Base-by-base conservation (phyloP, 2,888 invertebrate genomes). In the Eurytoma californica region DNA sequence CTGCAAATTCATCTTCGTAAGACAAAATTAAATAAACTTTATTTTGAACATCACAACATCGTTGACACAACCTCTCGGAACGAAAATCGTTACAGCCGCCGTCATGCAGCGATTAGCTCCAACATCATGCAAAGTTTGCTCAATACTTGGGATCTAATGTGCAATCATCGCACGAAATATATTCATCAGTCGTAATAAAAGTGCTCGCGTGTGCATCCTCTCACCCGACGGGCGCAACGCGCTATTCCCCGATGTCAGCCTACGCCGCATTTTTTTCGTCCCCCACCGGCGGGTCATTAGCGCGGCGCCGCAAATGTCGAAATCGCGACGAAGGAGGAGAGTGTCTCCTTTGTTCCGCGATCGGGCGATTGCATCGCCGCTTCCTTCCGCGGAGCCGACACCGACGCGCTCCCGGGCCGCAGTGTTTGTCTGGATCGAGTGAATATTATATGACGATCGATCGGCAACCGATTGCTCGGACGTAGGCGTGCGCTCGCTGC, bases 371-470 rank as follows among this genome's bases (percentile, higher is more conserved):
- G 60, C 61, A 75, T 72, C 72, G 70, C 9, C 16, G 39, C 75
- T 79, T 79, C 65, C 75, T 76, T 79, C 70, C 76, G 55, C 24
- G 61, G 49, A 60, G 61, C 55, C 53, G 72, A 57, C 70, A 65
- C 47, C 65, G 51, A 60, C 72, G 24, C 67, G 53, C 30, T 14
- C 13, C 39, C 39, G 39, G 3, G 60, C 51, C 14, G 5, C 5
- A 3, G 39, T 3, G 49, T 66, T 9, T 51, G n/a, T 13, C 2
- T 51, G n/a, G 3, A 18, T 16, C 18, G 39, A 39, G 39, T 39
- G 39, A 5, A 7, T 39, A 39, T 39, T 39, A 39, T 39, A 39
- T 39, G 28, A 2, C 28, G 60, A 53, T 68, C 28, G 53, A n/a
- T 20, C 20, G 39, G 9, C 16, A 63, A 63, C 12, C n/a, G 16